These are phyloP conservation scores for Chromis chromis DNA, from an alignment of 2,797 vertebrate species.

Conservation along the genomic window DNA sequence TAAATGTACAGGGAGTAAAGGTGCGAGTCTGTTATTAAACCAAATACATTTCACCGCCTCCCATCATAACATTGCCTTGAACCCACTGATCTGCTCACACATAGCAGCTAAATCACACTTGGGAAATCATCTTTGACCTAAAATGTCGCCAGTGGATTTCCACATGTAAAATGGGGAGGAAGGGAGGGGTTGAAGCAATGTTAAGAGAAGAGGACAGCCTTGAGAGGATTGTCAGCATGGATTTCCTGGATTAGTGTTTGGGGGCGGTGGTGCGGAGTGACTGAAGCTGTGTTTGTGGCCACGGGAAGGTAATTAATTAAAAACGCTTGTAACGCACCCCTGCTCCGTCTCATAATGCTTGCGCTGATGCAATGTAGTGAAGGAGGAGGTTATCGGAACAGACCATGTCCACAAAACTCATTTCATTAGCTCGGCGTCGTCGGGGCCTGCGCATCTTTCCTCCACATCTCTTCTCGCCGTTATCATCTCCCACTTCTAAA, in stretches of 20 bases:
- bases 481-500: constrained; percentile 43
- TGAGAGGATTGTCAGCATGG: constrained; percentile 70
- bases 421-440: constrained; percentile 30
- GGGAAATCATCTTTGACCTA: constrained; percentile 59
- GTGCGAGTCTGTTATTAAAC: constrained; percentile 20
- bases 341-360: constrained; percentile 58
- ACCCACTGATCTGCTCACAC: constrained; percentile 45
- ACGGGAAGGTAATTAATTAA: constrained; percentile 81
- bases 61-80: not conserved
- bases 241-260: constrained; percentile 74
- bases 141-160: constrained; percentile 57
- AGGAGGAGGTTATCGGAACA: constrained; percentile 60
- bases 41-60: constrained; percentile 35
- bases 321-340: constrained; percentile 67
- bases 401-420: constrained; percentile 43
- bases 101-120: constrained; percentile 42
- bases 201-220: constrained; percentile 59
- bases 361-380: constrained; percentile 43
- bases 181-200: constrained; percentile 11
- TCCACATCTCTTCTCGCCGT: constrained; percentile 40
- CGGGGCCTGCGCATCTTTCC: constrained; percentile 34
- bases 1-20: constrained; percentile 34
- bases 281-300: constrained; percentile 66
- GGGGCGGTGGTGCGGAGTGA: constrained; percentile 61
- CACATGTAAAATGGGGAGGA: constrained; percentile 17